These are phyloP conservation scores for Drusus annulatus DNA, from an alignment of 1,140 invertebrate species.

Conservation along the genomic window DNA sequence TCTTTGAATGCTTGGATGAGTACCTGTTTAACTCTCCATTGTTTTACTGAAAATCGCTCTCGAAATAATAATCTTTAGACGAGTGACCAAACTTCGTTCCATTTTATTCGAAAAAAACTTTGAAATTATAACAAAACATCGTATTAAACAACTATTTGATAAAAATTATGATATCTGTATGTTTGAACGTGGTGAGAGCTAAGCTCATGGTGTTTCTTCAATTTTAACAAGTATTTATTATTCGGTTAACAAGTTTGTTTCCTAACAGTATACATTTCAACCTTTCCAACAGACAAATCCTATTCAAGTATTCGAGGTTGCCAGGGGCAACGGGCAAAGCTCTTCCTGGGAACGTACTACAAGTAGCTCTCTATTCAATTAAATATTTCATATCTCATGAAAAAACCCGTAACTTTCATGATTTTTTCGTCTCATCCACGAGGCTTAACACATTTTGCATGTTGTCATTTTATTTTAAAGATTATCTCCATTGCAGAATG, in stretches of 20 bases:
- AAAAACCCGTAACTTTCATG: background rate
- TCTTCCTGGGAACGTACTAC: background rate
- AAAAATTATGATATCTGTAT: too few relatives aligned
- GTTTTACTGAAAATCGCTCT: too few relatives aligned
- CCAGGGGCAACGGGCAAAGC: slow-evolving; percentile 9
- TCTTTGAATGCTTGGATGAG: too few relatives aligned
- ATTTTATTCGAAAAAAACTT: too few relatives aligned
- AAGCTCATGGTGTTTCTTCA: background rate
- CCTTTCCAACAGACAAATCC: slow-evolving; percentile 9
- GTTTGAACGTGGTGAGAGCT: too few relatives aligned
- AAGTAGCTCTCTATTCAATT: background rate
- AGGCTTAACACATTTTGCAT: background rate
- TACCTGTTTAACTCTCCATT: too few relatives aligned
- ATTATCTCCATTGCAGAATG: too few relatives aligned
- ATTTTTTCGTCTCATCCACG: background rate
- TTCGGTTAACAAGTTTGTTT: slow-evolving; percentile 12
- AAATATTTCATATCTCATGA: slow-evolving; percentile 25
- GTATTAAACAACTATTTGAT: too few relatives aligned
- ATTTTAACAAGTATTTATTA: slow-evolving; percentile 18
- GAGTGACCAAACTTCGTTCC: too few relatives aligned
- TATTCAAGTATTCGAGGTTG: slow-evolving; percentile 32
- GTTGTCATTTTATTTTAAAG: background rate
- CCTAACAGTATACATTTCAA: slow-evolving; percentile 18
- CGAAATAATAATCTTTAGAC: too few relatives aligned
- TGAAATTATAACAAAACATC: too few relatives aligned